Percentiles rank a stretch among this genome's conserved stretches.
phyloP scores from a whole-genome alignment of 2,797 vertebrate genomes.

The Ctenochaetus hawaiiensis region DNA sequence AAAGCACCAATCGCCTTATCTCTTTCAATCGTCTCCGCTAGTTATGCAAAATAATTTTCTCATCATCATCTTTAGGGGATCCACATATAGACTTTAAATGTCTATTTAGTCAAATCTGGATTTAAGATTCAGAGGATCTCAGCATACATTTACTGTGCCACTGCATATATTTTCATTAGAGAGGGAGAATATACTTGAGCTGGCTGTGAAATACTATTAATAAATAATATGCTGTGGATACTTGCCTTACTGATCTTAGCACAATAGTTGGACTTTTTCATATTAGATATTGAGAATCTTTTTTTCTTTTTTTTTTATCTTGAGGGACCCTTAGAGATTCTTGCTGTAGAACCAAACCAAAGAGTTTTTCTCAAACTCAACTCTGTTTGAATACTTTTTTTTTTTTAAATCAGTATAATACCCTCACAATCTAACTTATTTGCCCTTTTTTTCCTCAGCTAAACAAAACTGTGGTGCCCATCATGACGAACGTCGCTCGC shows the following conservation, averaged over 20 bases:
- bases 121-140: slow-evolving; percentile 19
- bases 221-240: slow-evolving; percentile 70
- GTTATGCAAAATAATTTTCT: slow-evolving; percentile 47
- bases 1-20: slow-evolving; percentile 55
- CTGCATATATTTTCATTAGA: slow-evolving; percentile 54
- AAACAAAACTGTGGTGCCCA: slow-evolving; percentile 24
- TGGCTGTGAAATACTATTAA: slow-evolving; percentile 68
- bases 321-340: slow-evolving; percentile 7
- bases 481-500: slow-evolving; percentile 21
- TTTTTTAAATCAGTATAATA: slow-evolving; percentile 25
- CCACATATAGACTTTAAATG: slow-evolving; percentile 47
- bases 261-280: slow-evolving; percentile 55
- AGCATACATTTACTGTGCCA: slow-evolving; percentile 30
- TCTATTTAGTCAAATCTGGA: slow-evolving; percentile 39
- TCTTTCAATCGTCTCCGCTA: slow-evolving; percentile 46
- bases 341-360: slow-evolving; percentile 33
- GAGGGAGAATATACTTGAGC: slow-evolving; percentile 39
- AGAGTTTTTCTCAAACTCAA: slow-evolving; percentile 41
- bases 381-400: slow-evolving; percentile 33
- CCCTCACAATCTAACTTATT: slow-evolving; percentile 18
- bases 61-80: slow-evolving; percentile 36
- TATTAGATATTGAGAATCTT: slow-evolving; percentile 35
- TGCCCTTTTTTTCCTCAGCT: slow-evolving; percentile 41
- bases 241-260: slow-evolving; percentile 50
- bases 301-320: slow-evolving; percentile 27